Conservation (phyloP, 2,113 vertebrate genomes). For the Turnix velox region DNA sequence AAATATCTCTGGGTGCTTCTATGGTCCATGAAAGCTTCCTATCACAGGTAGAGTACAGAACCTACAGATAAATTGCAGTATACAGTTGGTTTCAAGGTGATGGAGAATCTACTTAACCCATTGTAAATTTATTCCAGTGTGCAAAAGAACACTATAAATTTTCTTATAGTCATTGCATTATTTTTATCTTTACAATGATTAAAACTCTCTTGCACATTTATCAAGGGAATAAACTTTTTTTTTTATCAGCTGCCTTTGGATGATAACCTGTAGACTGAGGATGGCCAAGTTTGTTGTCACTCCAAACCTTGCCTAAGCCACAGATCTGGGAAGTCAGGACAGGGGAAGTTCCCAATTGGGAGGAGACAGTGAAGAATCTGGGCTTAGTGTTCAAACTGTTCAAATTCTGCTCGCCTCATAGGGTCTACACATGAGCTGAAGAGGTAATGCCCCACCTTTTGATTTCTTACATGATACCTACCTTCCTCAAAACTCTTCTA, state of each 20-base stretch:
- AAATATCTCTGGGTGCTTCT: neutral
- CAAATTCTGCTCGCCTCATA: neutral
- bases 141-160: no score
- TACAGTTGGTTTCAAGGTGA: neutral
- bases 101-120: rapidly evolving
- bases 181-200: neutral
- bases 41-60: neutral
- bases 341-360: neutral
- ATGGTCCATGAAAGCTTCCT: neutral
- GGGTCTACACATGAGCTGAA: rapidly evolving
- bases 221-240: neutral
- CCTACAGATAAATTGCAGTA: neutral
- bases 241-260: neutral
- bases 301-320: neutral
- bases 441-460: neutral
- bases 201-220: neutral
- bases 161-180: neutral
- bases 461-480: neutral
- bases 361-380: no score
- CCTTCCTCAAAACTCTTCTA: neutral
- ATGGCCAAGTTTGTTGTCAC: neutral
- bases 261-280: neutral
- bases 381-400: neutral
- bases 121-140: neutral
- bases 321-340: neutral